Evolutionary conservation across 2,113 vertebrate species (phyloP).

Genomic region (Tyto alba): DNA sequence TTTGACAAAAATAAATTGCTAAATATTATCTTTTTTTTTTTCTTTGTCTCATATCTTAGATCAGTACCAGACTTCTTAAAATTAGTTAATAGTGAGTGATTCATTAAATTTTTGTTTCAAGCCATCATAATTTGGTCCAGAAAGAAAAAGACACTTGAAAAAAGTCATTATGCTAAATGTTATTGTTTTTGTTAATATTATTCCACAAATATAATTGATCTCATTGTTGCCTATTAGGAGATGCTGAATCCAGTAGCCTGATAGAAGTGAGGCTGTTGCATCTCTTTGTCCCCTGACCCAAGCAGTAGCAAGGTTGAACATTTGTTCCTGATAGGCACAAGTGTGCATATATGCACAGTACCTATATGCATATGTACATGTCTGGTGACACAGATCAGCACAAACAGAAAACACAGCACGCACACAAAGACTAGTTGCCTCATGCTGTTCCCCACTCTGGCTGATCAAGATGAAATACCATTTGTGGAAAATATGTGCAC

Average conservation of each 20-base stretch:
- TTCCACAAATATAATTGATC: background rate
- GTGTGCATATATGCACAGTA: rapidly evolving
- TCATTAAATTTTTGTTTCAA: background rate
- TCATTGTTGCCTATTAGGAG: background rate
- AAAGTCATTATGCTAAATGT: background rate
- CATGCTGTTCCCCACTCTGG: background rate
- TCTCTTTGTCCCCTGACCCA: background rate
- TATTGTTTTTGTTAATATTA: background rate
- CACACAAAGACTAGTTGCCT: background rate
- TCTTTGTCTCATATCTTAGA: background rate
- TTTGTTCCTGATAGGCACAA: background rate
- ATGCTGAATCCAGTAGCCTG: background rate
- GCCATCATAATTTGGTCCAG: background rate
- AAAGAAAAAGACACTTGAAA: background rate
- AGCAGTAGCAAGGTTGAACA: background rate
- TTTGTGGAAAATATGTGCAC: background rate
- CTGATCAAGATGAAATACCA: background rate
- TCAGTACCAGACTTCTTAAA: background rate
- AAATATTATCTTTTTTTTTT: background rate
- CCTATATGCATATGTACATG: too few relatives aligned
- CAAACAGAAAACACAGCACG: background rate
- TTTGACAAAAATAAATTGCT: background rate
- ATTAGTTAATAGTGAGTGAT: background rate
- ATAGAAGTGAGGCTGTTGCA: background rate
- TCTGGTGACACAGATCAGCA: background rate